Base-by-base conservation (phyloP, 2,797 vertebrate genomes). In the Acrossocheilus wenchowensis region DNA sequence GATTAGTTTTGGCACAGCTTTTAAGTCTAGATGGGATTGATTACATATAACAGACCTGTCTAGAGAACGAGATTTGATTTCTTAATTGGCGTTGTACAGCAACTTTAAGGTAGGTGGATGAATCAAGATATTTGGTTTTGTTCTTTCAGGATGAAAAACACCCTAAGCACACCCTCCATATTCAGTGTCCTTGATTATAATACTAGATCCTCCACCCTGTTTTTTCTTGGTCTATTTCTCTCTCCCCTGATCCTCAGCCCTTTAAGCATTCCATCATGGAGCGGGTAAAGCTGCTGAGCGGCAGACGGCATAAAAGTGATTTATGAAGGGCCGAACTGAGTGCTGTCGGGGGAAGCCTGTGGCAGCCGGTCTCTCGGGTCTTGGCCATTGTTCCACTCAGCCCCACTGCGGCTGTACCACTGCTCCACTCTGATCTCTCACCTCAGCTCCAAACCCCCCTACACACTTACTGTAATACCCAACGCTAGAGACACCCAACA, bases 301-400 rank as follows among this genome's bases (percentile, higher is more conserved):
- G 93, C 93, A 85, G 89, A 84, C 91, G 89, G 93, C 93, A 94
- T 95, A 94, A 95, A 95, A 94, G 93, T 95, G 94, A 96, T 95
- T 95, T 95, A 95, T 95, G 92, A 94, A 94, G 93, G 93, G 92
- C 91, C 90, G 91, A 77, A 91, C 93, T 93, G 93, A 94, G 94
- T 92, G 90, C 26, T 80, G 78, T 79, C 4, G 78, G 93, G 93
- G 93, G 89, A 93, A 94, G 93, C 93, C 93, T 91, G 92, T 93
- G 93, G 94, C 92, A 88, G 92, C 83, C 86, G 88, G 92, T 89
- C 91, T 94, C 87, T 93, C 90, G 93, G 94, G 92, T 93, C 89
- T 88, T 90, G 91, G 90, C 91, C 92, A 93, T 94, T 95, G 93
- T 94, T 93, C 92, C 14, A 23, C 89, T 92, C 89, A 92, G 93